Conservation (phyloP, 2,888 invertebrate species). For the Anticlea derivata region DNA sequence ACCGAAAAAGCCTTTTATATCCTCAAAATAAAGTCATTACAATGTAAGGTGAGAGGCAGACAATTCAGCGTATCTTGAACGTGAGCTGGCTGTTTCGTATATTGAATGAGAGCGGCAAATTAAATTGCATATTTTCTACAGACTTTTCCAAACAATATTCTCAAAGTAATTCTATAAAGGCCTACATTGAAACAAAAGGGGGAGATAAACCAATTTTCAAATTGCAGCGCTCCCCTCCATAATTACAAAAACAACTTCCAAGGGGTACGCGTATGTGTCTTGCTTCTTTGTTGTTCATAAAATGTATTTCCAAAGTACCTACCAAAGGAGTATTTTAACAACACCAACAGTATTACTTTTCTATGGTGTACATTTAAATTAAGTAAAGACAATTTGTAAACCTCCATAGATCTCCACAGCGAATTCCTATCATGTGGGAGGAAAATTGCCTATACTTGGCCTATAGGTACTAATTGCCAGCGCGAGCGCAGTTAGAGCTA, state of each 20-base stretch:
- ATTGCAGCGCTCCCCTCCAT: slow-evolving; percentile 36
- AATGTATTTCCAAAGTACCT: slow-evolving; percentile 1
- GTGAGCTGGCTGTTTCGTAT: slow-evolving; percentile 21
- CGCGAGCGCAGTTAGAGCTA: no score
- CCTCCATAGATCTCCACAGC: no score
- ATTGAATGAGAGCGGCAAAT: slow-evolving; percentile 29
- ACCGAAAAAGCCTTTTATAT: slow-evolving; percentile 48
- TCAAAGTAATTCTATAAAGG: slow-evolving; percentile 30
- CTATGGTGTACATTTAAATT: no score
- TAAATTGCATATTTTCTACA: slow-evolving; percentile 32
- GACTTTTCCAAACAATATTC: slow-evolving; percentile 25
- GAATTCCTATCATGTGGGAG: no score
- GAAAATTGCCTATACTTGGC: no score
- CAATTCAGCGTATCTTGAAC: slow-evolving; percentile 27
- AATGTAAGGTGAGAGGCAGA: slow-evolving; percentile 44
- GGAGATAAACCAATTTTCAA: slow-evolving; percentile 38
- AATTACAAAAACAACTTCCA: slow-evolving; percentile 43
- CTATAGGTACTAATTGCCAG: no score
- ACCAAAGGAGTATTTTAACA: no score
- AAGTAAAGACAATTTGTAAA: no score
- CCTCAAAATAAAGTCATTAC: slow-evolving; percentile 51
- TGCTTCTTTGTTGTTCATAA: slow-evolving; percentile 1
- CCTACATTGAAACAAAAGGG: slow-evolving; percentile 26
- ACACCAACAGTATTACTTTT: no score
- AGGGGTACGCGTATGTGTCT: slow-evolving; percentile 11